Conservation (phyloP, 2,888 invertebrate species). For the Encarsia formosa region DNA sequence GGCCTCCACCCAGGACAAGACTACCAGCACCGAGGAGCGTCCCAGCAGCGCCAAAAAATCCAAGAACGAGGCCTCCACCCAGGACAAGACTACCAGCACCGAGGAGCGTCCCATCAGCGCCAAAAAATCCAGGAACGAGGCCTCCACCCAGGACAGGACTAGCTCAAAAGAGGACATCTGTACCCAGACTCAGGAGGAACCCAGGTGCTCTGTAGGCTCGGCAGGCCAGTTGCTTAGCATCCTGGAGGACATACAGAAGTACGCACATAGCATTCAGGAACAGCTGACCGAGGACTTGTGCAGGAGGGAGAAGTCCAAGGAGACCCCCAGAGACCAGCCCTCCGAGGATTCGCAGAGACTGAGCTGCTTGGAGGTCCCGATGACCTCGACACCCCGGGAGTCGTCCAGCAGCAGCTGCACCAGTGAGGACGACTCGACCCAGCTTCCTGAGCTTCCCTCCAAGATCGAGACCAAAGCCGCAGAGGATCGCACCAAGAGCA, state of each 20-base stretch:
- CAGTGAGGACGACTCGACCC: neutral
- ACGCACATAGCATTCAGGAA: constrained; percentile 13
- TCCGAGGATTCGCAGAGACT: neutral
- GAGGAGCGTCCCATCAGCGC: neutral
- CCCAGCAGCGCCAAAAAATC: neutral
- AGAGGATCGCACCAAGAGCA: neutral
- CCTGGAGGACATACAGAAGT: constrained; percentile 16
- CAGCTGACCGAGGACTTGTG: neutral
- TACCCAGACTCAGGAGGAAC: constrained; percentile 6
- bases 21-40: too few species aligned
- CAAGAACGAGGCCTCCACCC: neutral
- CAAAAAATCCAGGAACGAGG: neutral
- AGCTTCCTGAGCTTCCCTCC: too few species aligned
- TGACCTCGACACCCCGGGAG: constrained; percentile 5
- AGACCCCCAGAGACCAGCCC: neutral
- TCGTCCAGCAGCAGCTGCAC: neutral
- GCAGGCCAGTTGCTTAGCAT: constrained; percentile 9
- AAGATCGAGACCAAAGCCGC: too few species aligned
- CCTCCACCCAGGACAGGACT: neutral
- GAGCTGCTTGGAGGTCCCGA: neutral
- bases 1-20: too few species aligned
- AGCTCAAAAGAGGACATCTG: neutral
- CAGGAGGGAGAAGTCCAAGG: neutral
- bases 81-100: neutral
- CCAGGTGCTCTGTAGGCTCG: neutral